A percentile compares a stretch with the other conserved stretches of the same genome.
These are phyloP conservation scores for Drosophila guanche DNA, from an alignment of 1,140 invertebrate species.

Conservation along the genomic window DNA sequence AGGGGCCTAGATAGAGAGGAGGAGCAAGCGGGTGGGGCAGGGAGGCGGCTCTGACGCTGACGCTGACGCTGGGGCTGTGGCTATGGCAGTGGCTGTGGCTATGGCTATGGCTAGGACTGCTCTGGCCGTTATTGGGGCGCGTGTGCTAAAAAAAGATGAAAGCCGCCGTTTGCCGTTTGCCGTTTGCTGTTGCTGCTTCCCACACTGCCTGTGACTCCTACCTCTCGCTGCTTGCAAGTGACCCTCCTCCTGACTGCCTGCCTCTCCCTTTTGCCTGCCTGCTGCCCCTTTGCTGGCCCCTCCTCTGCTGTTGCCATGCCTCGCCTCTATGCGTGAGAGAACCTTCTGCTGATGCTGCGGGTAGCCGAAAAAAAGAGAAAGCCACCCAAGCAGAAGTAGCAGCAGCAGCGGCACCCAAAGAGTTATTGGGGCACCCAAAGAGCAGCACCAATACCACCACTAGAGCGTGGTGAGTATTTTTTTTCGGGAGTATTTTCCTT, in stretches of 20 bases:
- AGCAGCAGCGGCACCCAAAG: slow-evolving; percentile 15
- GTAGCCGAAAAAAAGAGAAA: slow-evolving; percentile 45
- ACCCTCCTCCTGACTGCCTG: too few species aligned
- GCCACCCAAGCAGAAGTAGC: slow-evolving; percentile 30
- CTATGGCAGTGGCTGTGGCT: neutral
- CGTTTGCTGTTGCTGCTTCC: slow-evolving; percentile 28
- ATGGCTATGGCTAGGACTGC: neutral
- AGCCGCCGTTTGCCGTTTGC: slow-evolving; percentile 58
- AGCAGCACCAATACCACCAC: slow-evolving; percentile 66
- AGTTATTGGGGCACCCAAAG: neutral
- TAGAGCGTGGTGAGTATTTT: slow-evolving; percentile 68
- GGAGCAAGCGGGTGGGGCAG: neutral
- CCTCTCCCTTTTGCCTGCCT: slow-evolving; percentile 50
- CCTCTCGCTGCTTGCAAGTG: slow-evolving; percentile 10
- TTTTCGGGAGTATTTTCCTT: slow-evolving; percentile 3
- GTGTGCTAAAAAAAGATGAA: slow-evolving; percentile 71
- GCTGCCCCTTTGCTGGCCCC: too few species aligned
- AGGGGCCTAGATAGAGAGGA: slow-evolving; percentile 8
- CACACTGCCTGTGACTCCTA: slow-evolving; percentile 11
- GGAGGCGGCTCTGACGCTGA: neutral
- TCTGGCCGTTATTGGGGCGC: slow-evolving; percentile 57
- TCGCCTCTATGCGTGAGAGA: slow-evolving; percentile 46
- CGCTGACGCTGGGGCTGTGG: neutral
- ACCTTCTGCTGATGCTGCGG: too few species aligned
- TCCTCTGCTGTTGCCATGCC: slow-evolving; percentile 57